phyloP scores from a whole-genome alignment of 2,888 invertebrate species.

The Ethmia dodecea region DNA sequence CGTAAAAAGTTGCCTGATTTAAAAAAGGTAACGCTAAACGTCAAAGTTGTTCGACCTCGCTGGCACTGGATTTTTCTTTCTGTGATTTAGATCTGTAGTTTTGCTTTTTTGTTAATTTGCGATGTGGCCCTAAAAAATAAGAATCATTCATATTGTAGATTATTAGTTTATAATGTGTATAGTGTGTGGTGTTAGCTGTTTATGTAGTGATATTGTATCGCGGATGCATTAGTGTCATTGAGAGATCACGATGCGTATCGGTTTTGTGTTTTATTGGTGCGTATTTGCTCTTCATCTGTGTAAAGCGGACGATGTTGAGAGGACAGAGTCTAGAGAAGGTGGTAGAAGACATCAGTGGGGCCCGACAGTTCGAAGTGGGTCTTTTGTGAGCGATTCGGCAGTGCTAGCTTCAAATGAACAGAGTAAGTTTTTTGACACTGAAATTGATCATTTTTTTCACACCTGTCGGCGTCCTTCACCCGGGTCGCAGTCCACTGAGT shows the following conservation, averaged over 20 bases:
- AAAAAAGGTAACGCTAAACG: too few relatives aligned
- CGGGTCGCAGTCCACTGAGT: not conserved
- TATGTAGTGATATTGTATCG: constrained; percentile 47
- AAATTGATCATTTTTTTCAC: constrained; percentile 38
- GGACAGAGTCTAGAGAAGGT: constrained; percentile 61
- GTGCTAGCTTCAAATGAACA: constrained; percentile 59
- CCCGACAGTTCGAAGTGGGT: constrained; percentile 51
- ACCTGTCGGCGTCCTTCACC: constrained; percentile 54
- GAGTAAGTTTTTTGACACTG: constrained; percentile 56
- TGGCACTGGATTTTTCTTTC: constrained; percentile 33
- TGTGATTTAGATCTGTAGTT: constrained; percentile 45
- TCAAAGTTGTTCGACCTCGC: constrained; percentile 51
- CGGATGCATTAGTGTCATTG: constrained; percentile 61
- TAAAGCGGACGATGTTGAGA: constrained; percentile 67
- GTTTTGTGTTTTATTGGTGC: constrained; percentile 72
- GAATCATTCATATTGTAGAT: constrained; percentile 31
- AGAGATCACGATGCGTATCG: constrained; percentile 72
- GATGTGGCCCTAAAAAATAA: constrained; percentile 57
- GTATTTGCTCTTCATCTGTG: constrained; percentile 69
- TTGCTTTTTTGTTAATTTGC: constrained; percentile 50
- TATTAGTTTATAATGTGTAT: constrained; percentile 65
- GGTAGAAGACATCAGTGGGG: constrained; percentile 65
- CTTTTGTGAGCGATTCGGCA: constrained; percentile 51
- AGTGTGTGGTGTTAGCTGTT: constrained; percentile 50
- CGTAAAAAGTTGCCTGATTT: too few relatives aligned